Percentiles rank a stretch among this genome's conserved stretches.
Evolutionary conservation across 2,888 invertebrate genomes (phyloP).

Genomic region (Phlogophora meticulosa): DNA sequence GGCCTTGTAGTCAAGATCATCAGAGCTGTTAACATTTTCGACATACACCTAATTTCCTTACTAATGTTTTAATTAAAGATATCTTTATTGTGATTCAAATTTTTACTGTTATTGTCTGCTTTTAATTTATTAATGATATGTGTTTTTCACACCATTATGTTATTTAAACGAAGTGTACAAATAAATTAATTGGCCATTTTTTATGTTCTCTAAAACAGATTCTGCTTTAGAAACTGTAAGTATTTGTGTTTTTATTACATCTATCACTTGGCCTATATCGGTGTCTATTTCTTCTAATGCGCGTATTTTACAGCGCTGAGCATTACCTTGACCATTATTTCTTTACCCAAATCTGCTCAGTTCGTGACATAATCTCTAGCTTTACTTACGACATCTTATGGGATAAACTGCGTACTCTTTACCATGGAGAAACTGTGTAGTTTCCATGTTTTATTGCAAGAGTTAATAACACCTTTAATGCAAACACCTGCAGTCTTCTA

Average conservation of each 20-base stretch:
- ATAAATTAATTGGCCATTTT: background rate
- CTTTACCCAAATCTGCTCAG: constrained; percentile 18
- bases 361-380: constrained; percentile 18
- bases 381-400: constrained; percentile 29
- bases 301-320: background rate
- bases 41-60: constrained; percentile 39
- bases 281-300: background rate
- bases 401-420: constrained; percentile 7
- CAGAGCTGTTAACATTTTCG: constrained; percentile 29
- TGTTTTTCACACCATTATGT: constrained; percentile 39
- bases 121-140: constrained; percentile 40
- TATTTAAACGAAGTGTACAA: background rate
- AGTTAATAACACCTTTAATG: constrained; percentile 23
- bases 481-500: constrained; percentile 33
- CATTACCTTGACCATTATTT: constrained; percentile 12
- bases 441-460: constrained; percentile 16
- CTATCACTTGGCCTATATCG: background rate
- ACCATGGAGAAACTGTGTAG: constrained; percentile 3
- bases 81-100: constrained; percentile 27
- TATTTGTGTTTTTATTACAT: background rate
- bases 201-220: background rate
- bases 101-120: constrained; percentile 31
- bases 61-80: constrained; percentile 36
- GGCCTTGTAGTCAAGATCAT: constrained; percentile 50
- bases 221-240: background rate